Conservation (phyloP, 2,797 vertebrate genomes). For the Karalla daura region DNA sequence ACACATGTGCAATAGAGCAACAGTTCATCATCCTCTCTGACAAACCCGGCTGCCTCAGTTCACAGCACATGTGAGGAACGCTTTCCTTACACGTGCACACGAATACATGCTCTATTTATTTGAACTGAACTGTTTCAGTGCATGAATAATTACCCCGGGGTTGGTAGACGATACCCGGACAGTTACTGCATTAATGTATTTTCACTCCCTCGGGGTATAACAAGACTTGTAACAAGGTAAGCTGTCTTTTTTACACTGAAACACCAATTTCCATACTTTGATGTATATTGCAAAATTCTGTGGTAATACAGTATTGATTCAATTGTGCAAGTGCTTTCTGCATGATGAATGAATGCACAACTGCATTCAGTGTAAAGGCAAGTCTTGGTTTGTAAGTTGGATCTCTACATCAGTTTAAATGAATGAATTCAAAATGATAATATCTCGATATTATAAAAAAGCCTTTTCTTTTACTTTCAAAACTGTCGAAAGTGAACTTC, state of each 20-base stretch:
- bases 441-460: conserved; percentile 27
- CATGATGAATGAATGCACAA: background rate
- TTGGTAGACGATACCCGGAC: background rate
- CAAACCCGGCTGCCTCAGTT: conserved; percentile 16
- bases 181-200: background rate
- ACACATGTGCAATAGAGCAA: too few species aligned
- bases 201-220: conserved; percentile 1
- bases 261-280: background rate
- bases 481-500: background rate
- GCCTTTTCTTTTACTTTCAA: too few species aligned
- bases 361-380: background rate
- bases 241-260: background rate
- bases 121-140: background rate
- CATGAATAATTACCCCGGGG: background rate
- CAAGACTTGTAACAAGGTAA: conserved; percentile 1
- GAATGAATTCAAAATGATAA: conserved; percentile 27
- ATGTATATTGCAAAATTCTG: background rate
- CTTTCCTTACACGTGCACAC: background rate
- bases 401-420: conserved; percentile 27
- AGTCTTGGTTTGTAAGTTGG: background rate
- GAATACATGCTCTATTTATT: background rate
- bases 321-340: background rate
- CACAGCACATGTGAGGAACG: background rate
- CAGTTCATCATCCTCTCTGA: conserved; percentile 30
- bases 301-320: background rate